Evolutionary conservation across 2,888 invertebrate species (phyloP).

Genomic region (Drosophila anomelani): DNA sequence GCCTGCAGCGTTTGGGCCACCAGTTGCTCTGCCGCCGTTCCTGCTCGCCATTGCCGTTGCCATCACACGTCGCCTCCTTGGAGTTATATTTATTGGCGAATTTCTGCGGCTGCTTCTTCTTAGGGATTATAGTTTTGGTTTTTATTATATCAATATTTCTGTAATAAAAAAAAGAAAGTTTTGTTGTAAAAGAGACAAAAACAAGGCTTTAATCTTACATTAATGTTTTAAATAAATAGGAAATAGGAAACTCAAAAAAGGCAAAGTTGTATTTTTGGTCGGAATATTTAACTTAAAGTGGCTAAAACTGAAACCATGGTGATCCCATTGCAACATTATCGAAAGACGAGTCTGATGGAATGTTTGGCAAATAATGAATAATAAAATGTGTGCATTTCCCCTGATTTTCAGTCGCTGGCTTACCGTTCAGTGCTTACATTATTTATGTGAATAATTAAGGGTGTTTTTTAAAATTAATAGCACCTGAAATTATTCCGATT

Average conservation of each 20-base stretch:
- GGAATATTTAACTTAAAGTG: too few species aligned
- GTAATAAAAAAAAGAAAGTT: too few species aligned
- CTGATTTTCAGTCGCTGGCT: neutral
- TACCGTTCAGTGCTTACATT: constrained; percentile 16
- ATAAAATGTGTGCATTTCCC: constrained; percentile 20
- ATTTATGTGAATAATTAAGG: constrained; percentile 51
- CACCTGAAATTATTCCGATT: constrained; percentile 50
- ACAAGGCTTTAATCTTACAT: too few species aligned
- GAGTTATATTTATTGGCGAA: constrained; percentile 28
- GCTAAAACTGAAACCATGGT: neutral
- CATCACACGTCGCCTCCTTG: constrained; percentile 20
- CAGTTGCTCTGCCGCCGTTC: constrained; percentile 63
- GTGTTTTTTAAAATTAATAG: constrained; percentile 57
- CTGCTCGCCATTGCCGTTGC: constrained; percentile 66
- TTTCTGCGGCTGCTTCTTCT: neutral
- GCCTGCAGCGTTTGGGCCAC: constrained; percentile 85
- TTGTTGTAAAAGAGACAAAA: too few species aligned
- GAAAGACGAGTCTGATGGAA: constrained; percentile 23
- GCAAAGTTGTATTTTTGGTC: too few species aligned
- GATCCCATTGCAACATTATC: neutral
- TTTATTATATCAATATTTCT: too few species aligned
- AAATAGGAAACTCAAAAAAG: too few species aligned
- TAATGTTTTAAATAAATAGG: too few species aligned
- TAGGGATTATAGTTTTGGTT: too few species aligned
- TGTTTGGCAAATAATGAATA: constrained; percentile 26